Conservation (phyloP, 2,888 invertebrate genomes). For the Parnassius glacialis region DNA sequence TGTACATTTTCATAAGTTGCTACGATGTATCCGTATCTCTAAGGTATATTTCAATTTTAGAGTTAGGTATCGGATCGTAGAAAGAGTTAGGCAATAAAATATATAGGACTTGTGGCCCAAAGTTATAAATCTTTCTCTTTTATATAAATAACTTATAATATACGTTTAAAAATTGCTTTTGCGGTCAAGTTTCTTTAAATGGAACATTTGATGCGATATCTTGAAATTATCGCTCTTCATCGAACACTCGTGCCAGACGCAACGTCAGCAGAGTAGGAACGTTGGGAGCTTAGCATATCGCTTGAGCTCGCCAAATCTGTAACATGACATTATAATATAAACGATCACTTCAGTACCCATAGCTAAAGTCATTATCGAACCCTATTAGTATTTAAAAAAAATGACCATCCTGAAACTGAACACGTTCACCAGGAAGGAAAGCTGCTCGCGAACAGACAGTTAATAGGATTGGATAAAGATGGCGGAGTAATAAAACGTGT, state of each 20-base stretch:
- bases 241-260: slow-evolving; percentile 58
- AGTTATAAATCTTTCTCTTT: slow-evolving; percentile 3
- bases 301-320: slow-evolving; percentile 60
- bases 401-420: slow-evolving; percentile 70
- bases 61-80: slow-evolving; percentile 9
- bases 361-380: slow-evolving; percentile 73
- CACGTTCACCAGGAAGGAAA: slow-evolving; percentile 51
- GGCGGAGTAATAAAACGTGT: slow-evolving; percentile 78
- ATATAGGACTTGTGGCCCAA: not conserved
- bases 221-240: slow-evolving; percentile 70
- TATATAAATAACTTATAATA: no score
- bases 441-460: slow-evolving; percentile 67
- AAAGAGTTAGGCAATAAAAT: slow-evolving; percentile 15
- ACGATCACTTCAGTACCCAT: slow-evolving; percentile 54
- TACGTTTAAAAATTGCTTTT: no score
- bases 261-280: slow-evolving; percentile 57
- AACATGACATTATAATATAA: slow-evolving; percentile 54
- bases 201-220: slow-evolving; percentile 58
- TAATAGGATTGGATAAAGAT: slow-evolving; percentile 79
- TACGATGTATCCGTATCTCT: slow-evolving; percentile 10
- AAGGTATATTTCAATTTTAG: slow-evolving; percentile 21
- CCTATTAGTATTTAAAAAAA: slow-evolving; percentile 74
- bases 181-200: slow-evolving; percentile 40
- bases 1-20: slow-evolving; percentile 13
- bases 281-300: slow-evolving; percentile 68